These are phyloP conservation scores for Diabrotica undecimpunctata DNA, from an alignment of 1,140 invertebrate genomes.

Conservation along the genomic window DNA sequence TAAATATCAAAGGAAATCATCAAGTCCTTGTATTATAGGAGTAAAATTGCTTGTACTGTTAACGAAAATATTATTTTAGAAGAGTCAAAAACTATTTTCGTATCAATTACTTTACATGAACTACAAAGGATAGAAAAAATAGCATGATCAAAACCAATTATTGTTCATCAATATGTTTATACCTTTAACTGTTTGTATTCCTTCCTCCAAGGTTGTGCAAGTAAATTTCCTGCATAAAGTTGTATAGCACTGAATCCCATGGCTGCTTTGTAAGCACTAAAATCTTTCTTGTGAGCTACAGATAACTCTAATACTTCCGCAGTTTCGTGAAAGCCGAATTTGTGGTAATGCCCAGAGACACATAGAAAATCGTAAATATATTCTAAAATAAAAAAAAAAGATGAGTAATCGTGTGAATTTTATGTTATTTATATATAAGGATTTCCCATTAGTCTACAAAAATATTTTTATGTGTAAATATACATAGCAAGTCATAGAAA, in stretches of 20 bases:
- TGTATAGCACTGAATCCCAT: constrained; percentile 80
- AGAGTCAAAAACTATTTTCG: too few species aligned
- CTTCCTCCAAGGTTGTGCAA: constrained; percentile 82
- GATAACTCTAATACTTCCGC: constrained; percentile 70
- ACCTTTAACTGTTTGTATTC: constrained; percentile 79
- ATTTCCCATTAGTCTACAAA: too few species aligned
- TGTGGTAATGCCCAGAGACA: constrained; percentile 72
- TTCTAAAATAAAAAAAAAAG: constrained; percentile 51
- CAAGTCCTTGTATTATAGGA: too few species aligned
- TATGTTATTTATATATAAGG: too few species aligned
- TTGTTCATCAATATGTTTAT: constrained; percentile 6
- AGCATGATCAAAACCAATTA: background rate
- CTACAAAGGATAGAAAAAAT: background rate
- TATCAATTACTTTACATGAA: too few species aligned
- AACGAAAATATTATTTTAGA: too few species aligned
- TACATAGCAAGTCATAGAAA: too few species aligned
- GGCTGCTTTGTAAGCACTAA: constrained; percentile 75
- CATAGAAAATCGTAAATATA: constrained; percentile 74
- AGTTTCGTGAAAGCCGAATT: constrained; percentile 73
- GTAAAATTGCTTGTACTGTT: too few species aligned
- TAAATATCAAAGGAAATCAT: too few species aligned
- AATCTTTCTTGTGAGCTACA: constrained; percentile 63
- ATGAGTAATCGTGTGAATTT: too few species aligned
- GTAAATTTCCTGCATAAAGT: constrained; percentile 78
- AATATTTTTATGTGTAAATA: too few species aligned